These are phyloP conservation scores for Drosophila ogumai DNA, from an alignment of 1,140 invertebrate species.

Conservation along the genomic window DNA sequence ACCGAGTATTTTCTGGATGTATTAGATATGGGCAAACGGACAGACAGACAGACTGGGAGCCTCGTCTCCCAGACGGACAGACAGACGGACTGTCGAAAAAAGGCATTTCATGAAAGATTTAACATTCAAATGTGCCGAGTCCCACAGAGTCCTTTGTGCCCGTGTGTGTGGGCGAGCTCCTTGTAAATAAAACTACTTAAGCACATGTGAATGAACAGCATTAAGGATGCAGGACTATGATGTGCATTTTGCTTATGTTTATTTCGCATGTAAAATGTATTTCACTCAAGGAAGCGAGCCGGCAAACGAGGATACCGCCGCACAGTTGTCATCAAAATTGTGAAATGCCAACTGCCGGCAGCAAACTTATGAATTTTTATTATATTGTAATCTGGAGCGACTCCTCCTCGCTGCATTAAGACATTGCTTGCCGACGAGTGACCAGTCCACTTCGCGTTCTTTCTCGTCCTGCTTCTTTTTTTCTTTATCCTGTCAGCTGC, in stretches of 20 bases:
- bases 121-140: slow-evolving; percentile 80
- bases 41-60: slow-evolving; percentile 3
- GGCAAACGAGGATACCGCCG: slow-evolving; percentile 3
- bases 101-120: slow-evolving; percentile 81
- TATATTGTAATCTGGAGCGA: slow-evolving; percentile 34
- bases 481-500: slow-evolving; percentile 8
- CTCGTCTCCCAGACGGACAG: background rate
- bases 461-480: slow-evolving; percentile 4
- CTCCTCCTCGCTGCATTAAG: slow-evolving; percentile 23
- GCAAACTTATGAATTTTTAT: slow-evolving; percentile 66
- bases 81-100: slow-evolving; percentile 34
- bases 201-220: slow-evolving; percentile 74
- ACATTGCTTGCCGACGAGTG: slow-evolving; percentile 22
- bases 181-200: slow-evolving; percentile 80
- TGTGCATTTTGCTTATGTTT: slow-evolving; percentile 66
- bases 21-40: slow-evolving; percentile 53
- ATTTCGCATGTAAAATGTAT: slow-evolving; percentile 59
- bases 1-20: slow-evolving; percentile 52
- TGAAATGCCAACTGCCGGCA: slow-evolving; percentile 40
- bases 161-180: slow-evolving; percentile 22
- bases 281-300: slow-evolving; percentile 22
- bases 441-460: slow-evolving; percentile 34
- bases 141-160: slow-evolving; percentile 3
- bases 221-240: slow-evolving; percentile 45
- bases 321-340: slow-evolving; percentile 54